Conservation (phyloP, 2,113 vertebrate genomes). For the Coptodon rendalli region DNA sequence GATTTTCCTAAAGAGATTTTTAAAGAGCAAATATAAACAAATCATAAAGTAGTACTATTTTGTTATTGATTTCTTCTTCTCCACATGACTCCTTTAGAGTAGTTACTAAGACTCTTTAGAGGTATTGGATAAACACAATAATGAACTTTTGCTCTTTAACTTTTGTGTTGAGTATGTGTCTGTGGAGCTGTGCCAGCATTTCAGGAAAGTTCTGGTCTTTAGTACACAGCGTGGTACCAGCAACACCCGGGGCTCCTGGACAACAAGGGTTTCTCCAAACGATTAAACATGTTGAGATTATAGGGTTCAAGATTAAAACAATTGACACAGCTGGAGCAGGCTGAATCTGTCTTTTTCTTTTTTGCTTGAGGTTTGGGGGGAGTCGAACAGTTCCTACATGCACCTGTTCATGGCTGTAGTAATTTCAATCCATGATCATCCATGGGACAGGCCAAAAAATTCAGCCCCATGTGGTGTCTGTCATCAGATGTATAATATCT, state of each 20-base stretch:
- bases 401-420: not conserved
- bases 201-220: slow-evolving; percentile 8
- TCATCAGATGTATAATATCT: not conserved
- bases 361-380: not conserved
- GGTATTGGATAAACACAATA: slow-evolving; percentile 4
- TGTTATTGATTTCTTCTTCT: slow-evolving; percentile 49
- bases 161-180: not conserved
- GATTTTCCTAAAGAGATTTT: slow-evolving; percentile 38
- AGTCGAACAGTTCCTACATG: slow-evolving; percentile 10
- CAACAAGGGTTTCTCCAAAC: not conserved
- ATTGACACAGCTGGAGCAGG: not conserved
- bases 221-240: slow-evolving; percentile 21
- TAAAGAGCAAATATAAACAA: slow-evolving; percentile 36
- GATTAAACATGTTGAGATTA: not conserved
- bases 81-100: slow-evolving; percentile 32
- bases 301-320: slow-evolving; percentile 15
- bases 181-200: not conserved
- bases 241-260: not conserved
- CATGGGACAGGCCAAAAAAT: not conserved
- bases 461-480: not conserved
- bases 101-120: slow-evolving; percentile 22
- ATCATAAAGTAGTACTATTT: slow-evolving; percentile 51
- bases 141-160: slow-evolving; percentile 29
- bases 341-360: not conserved
- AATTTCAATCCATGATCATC: not conserved